Percentiles rank a stretch among this genome's conserved stretches.
Conservation (phyloP, 2,888 invertebrate species). For the Schizaphis graminum region DNA sequence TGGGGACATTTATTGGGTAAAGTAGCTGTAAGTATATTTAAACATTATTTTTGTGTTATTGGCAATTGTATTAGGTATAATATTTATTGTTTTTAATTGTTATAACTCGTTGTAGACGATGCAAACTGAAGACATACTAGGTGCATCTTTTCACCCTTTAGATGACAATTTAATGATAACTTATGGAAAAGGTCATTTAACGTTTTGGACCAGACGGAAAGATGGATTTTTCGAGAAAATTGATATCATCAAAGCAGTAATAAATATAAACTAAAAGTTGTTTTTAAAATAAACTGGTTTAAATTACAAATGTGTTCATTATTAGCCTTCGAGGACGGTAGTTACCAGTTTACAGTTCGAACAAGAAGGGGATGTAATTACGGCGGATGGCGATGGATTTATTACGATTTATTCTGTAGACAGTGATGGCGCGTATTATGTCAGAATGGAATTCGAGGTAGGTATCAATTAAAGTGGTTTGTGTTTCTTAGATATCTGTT, state of each 20-base stretch:
- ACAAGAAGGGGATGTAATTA: conserved; percentile 91
- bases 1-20: conserved; percentile 93
- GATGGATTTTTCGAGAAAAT: conserved; percentile 92
- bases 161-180: conserved; percentile 93
- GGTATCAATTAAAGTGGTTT: not conserved
- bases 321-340: conserved; percentile 84
- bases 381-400: conserved; percentile 92
- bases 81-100: not conserved
- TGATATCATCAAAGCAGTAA: conserved; percentile 87
- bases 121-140: conserved; percentile 87
- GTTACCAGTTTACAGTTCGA: conserved; percentile 91
- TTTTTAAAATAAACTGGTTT: not conserved
- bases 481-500: not conserved
- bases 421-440: conserved; percentile 90
- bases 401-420: conserved; percentile 92
- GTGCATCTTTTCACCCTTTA: conserved; percentile 90
- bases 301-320: not conserved
- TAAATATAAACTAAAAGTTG: not conserved
- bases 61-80: not conserved
- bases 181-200: conserved; percentile 90
- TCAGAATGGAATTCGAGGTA: conserved; percentile 88
- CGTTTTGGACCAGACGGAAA: conserved; percentile 92
- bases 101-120: conserved; percentile 78
- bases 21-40: conserved; percentile 83
- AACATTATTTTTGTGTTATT: not conserved